Conservation (phyloP, 2,113 vertebrate species). For the Myrmecophaga tridactyla region DNA sequence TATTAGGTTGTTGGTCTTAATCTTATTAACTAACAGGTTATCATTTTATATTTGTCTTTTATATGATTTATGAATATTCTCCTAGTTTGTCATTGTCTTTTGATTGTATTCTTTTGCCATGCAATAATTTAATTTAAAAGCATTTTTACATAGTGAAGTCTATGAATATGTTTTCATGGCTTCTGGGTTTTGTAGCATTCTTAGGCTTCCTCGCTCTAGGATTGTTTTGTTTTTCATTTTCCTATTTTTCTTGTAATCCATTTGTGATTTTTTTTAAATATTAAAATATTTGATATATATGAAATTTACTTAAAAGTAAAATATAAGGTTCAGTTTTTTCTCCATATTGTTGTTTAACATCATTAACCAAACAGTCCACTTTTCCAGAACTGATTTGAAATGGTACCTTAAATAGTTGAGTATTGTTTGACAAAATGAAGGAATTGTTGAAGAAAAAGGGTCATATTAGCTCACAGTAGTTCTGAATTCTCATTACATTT, state of each 20-base stretch:
- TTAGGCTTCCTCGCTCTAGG: not conserved
- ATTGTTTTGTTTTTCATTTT: not conserved
- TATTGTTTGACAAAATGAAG: not conserved
- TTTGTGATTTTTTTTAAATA: constrained; percentile 28
- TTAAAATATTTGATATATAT: constrained; percentile 12
- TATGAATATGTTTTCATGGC: not conserved
- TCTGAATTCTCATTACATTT: constrained; percentile 6
- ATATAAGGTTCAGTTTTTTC: not conserved
- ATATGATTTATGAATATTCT: constrained; percentile 8
- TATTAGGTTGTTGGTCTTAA: not conserved
- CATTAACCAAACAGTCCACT: not conserved
- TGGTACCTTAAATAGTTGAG: constrained; percentile 10
- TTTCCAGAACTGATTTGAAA: not conserved
- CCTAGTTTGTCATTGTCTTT: constrained; percentile 17
- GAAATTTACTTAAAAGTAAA: not conserved
- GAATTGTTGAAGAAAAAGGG: not conserved
- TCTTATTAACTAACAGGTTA: not conserved
- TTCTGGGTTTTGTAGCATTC: not conserved
- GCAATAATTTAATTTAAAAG: not conserved
- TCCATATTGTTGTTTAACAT: not conserved
- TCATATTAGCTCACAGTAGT: not conserved
- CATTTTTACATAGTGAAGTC: constrained; percentile 15
- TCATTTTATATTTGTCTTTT: not conserved
- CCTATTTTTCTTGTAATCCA: not conserved
- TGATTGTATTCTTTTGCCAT: not conserved